Evolutionary conservation across 2,888 invertebrate species (phyloP).

Genomic region (Drosophila buzzatii): DNA sequence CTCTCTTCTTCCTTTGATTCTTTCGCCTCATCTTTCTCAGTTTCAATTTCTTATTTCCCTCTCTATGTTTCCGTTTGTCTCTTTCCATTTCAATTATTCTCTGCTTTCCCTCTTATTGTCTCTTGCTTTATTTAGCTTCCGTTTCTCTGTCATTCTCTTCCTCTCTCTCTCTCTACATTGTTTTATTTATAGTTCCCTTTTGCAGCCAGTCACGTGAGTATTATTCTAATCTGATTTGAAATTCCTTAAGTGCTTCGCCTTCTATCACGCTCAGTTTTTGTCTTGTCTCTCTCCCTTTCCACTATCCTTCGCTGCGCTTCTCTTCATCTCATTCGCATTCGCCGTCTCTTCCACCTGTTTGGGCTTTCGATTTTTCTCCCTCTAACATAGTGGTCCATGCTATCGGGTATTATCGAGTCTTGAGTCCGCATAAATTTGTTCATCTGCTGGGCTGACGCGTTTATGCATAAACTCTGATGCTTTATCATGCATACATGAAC

Average conservation of each 20-base stretch:
- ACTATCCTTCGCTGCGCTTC: neutral
- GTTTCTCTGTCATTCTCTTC: neutral
- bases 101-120: too few species aligned
- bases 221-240: neutral
- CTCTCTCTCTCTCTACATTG: neutral
- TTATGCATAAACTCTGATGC: conserved; percentile 40
- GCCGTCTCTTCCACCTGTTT: conserved; percentile 6
- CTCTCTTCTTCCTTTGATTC: too few species aligned
- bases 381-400: neutral
- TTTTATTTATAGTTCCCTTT: neutral
- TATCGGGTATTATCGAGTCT: neutral
- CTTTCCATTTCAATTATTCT: too few species aligned
- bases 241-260: neutral
- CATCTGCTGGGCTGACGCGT: conserved; percentile 18
- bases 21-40: too few species aligned
- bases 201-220: too few species aligned
- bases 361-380: neutral
- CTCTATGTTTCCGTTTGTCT: too few species aligned
- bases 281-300: fast-evolving
- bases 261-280: neutral
- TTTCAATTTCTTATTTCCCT: too few species aligned
- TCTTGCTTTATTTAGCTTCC: too few species aligned
- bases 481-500: conserved; percentile 44
- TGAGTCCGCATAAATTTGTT: conserved; percentile 35
- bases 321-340: neutral